These are phyloP conservation scores for Herpailurus yagouaroundi DNA, from an alignment of 2,113 vertebrate species.

Conservation along the genomic window DNA sequence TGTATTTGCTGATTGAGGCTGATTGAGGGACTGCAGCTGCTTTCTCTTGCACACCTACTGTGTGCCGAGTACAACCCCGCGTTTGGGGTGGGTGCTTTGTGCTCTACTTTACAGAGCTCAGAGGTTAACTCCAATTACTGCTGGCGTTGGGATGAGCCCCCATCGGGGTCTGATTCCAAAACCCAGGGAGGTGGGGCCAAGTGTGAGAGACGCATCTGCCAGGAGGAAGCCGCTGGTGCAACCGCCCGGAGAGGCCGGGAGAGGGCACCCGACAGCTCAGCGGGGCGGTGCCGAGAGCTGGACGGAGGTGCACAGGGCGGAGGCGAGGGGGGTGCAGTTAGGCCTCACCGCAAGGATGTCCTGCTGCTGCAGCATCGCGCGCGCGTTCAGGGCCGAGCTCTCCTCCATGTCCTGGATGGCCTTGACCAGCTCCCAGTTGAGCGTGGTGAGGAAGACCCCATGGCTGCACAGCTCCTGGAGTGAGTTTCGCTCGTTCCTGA, in stretches of 20 bases:
- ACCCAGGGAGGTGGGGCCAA: neutral
- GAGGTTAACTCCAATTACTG: neutral
- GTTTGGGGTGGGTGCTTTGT: neutral
- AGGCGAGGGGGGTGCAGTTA: neutral
- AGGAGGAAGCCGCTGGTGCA: neutral
- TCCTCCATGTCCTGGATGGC: conserved; percentile 71
- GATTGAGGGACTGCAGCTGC: neutral
- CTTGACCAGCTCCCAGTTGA: conserved; percentile 54
- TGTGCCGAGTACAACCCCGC: neutral
- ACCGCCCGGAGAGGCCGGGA: neutral
- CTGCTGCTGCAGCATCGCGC: conserved; percentile 76
- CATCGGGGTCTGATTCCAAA: neutral
- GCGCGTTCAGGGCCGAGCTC: conserved; percentile 48
- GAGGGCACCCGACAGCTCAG: neutral
- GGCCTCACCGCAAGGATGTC: conserved; percentile 74
- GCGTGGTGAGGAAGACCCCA: conserved; percentile 62
- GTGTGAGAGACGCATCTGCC: neutral
- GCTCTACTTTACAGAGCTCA: neutral
- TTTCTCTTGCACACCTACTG: neutral
- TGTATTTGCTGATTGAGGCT: neutral
- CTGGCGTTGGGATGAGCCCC: neutral
- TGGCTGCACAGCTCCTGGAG: conserved; percentile 71
- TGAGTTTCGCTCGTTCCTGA: conserved; percentile 51
- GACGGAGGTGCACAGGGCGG: neutral
- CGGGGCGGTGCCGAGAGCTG: neutral